phyloP scores from a whole-genome alignment of 2,113 vertebrate species.

The Rousettus leschenaultii region DNA sequence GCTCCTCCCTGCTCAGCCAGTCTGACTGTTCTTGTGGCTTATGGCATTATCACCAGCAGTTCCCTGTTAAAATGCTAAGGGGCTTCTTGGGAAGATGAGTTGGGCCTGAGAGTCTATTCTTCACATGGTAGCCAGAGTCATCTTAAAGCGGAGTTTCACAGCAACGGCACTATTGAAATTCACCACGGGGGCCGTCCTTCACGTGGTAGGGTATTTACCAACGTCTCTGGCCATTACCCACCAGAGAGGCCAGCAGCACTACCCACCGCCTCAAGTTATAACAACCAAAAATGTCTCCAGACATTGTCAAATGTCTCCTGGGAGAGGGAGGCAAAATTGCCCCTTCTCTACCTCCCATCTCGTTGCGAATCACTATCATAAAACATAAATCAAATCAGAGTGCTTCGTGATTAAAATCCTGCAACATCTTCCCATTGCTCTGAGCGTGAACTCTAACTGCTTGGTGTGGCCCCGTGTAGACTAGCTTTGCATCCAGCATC shows the following conservation, averaged over 20 bases:
- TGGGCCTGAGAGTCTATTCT: background rate
- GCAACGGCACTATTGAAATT: background rate
- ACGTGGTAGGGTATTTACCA: accelerated
- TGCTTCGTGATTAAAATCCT: background rate
- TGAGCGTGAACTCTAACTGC: background rate
- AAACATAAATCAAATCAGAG: background rate
- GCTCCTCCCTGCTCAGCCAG: background rate
- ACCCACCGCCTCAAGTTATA: background rate
- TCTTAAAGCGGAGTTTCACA: background rate
- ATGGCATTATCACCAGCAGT: background rate
- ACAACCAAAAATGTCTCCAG: background rate
- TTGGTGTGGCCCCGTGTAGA: accelerated
- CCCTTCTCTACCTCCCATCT: background rate
- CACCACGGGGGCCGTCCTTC: background rate
- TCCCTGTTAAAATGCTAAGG: background rate
- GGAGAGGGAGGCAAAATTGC: background rate
- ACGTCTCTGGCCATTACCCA: background rate
- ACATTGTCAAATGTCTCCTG: background rate
- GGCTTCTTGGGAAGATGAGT: background rate
- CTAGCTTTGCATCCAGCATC: background rate
- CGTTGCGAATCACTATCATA: background rate
- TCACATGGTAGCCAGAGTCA: background rate
- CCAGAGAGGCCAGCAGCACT: background rate
- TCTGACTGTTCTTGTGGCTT: too few relatives aligned
- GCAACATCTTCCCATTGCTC: background rate